Evolutionary conservation across 2,888 invertebrate species (phyloP).

Genomic region (Odontothrips loti): DNA sequence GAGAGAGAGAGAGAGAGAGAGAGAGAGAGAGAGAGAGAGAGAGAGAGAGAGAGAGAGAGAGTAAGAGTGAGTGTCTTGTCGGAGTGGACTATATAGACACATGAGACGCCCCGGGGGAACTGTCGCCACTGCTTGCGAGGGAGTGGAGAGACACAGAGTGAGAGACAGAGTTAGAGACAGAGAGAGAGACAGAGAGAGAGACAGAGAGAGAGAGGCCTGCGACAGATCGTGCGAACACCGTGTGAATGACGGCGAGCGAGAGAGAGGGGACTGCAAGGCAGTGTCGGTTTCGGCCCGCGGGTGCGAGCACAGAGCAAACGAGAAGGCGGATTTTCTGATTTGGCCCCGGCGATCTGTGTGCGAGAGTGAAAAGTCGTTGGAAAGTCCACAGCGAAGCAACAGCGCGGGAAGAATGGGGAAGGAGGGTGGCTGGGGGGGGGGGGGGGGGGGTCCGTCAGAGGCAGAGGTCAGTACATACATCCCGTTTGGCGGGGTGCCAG

Average conservation of each 20-base stretch:
- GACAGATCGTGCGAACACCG: no score
- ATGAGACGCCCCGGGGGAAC: background rate
- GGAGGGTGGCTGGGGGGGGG: no score
- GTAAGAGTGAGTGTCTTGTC: background rate
- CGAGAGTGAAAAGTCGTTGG: no score
- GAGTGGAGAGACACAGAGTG: background rate
- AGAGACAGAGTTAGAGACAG: background rate
- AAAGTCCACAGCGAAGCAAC: no score
- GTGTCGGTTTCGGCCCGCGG: no score
- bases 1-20: background rate
- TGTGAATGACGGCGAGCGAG: no score
- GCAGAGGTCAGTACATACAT: conserved; percentile 2
- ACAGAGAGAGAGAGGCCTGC: background rate
- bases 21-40: no score
- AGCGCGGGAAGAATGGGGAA: no score
- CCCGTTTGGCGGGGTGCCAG: background rate
- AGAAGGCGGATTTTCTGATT: no score
- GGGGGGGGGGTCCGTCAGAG: background rate
- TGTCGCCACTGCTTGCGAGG: background rate
- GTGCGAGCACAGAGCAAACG: no score
- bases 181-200: background rate
- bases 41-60: background rate
- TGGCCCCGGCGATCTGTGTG: no score
- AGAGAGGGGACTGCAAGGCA: no score
- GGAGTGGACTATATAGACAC: background rate